Evolutionary conservation across 53 echinoderm and acorn worm genomes (phyloP).

Genomic region (Antedon mediterranea): DNA sequence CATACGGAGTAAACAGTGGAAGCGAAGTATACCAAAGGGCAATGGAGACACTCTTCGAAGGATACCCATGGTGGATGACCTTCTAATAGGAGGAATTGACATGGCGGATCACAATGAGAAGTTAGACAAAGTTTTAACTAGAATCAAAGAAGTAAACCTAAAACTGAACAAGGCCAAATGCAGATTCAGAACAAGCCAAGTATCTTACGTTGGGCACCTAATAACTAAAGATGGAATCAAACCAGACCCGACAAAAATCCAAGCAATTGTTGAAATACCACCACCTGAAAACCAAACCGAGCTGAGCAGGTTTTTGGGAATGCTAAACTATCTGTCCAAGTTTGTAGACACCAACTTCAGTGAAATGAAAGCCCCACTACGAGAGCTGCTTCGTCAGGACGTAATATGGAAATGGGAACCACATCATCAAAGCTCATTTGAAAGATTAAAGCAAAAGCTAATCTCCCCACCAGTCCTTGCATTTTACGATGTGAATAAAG

Average conservation of each 20-base stretch:
- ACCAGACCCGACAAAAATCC: neutral
- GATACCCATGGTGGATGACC: too few relatives aligned
- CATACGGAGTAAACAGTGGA: conserved; percentile 14
- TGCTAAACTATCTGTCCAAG: too few relatives aligned
- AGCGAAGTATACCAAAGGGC: conserved; percentile 20
- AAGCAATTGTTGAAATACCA: neutral
- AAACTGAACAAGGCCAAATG: neutral
- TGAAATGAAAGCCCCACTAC: too few relatives aligned
- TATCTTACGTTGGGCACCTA: neutral
- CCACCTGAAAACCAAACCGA: too few relatives aligned
- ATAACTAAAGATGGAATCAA: neutral
- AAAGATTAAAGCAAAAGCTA: neutral
- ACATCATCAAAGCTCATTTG: neutral
- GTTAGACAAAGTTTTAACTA: conserved; percentile 10
- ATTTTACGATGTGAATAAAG: neutral
- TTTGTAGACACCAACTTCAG: too few relatives aligned
- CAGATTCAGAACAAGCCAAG: neutral
- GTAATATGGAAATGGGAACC: too few relatives aligned
- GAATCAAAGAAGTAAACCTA: neutral
- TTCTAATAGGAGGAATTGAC: too few relatives aligned
- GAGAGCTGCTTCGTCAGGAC: too few relatives aligned
- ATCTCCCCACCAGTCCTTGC: neutral
- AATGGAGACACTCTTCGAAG: too few relatives aligned
- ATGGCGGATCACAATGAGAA: conserved; percentile 13
- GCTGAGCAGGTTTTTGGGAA: too few relatives aligned